Percentiles rank a stretch among this genome's conserved stretches.
These are phyloP conservation scores for Spea multiplicata DNA, from an alignment of 2,113 vertebrate genomes.

Conservation along the genomic window DNA sequence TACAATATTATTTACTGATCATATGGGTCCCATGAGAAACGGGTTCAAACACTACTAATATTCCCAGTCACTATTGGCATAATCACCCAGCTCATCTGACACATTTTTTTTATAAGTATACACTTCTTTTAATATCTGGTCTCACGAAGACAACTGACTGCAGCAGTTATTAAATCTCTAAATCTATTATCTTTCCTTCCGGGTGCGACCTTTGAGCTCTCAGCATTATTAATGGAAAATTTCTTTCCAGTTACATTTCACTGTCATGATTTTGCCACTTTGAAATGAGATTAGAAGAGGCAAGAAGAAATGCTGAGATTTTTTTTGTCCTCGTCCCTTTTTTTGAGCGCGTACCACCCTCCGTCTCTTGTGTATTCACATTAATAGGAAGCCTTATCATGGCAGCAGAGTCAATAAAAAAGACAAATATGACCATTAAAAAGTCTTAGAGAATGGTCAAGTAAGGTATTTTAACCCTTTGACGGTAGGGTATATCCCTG, in stretches of 20 bases:
- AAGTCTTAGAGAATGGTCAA: too few relatives aligned
- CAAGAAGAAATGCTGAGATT: slow-evolving; percentile 8
- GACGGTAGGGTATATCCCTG: too few relatives aligned
- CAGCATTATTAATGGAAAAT: slow-evolving; percentile 47
- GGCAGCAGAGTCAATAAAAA: neutral
- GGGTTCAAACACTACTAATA: neutral
- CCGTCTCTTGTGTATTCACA: slow-evolving; percentile 20
- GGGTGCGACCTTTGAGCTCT: slow-evolving; percentile 46
- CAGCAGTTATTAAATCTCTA: slow-evolving; percentile 48
- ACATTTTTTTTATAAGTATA: slow-evolving; percentile 46
- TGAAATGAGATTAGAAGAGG: slow-evolving; percentile 37
- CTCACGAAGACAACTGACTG: slow-evolving; percentile 45
- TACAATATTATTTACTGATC: slow-evolving; percentile 22
- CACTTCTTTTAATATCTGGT: slow-evolving; percentile 47
- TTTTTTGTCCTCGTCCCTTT: neutral
- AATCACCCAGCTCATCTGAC: slow-evolving; percentile 39
- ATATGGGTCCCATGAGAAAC: neutral
- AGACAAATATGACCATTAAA: neutral
- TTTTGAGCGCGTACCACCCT: slow-evolving; percentile 23
- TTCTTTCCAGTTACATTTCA: slow-evolving; percentile 46
- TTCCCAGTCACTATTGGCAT: slow-evolving; percentile 31
- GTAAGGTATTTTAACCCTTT: too few relatives aligned
- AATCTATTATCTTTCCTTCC: slow-evolving; percentile 47
- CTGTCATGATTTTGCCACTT: slow-evolving; percentile 43
- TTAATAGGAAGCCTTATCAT: slow-evolving; percentile 15